A percentile compares a stretch with the other conserved stretches of the same genome.
Conservation (phyloP, 2,113 vertebrate species). For the Panthera uncia region DNA sequence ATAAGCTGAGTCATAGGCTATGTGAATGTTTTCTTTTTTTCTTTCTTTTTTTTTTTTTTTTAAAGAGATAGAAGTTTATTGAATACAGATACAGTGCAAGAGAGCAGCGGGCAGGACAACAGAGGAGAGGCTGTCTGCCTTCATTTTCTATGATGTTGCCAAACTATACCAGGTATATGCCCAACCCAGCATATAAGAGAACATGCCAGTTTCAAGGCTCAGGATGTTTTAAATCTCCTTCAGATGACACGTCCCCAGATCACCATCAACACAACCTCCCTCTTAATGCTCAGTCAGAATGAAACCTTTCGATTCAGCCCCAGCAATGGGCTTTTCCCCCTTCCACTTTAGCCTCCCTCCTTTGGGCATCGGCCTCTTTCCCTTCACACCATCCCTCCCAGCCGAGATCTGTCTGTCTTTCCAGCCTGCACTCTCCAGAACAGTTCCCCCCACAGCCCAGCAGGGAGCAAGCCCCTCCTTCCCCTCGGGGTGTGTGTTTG, state of each 20-base stretch:
- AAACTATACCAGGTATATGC: neutral
- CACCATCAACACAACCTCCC: neutral
- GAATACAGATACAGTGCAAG: no score
- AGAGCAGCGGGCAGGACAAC: no score
- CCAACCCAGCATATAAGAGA: neutral
- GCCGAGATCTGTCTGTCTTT: neutral
- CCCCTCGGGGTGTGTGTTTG: neutral
- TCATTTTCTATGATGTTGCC: neutral
- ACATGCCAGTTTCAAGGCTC: neutral
- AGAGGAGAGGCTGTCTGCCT: neutral
- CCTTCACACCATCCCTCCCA: neutral
- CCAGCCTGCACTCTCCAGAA: neutral
- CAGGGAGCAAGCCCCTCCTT: neutral
- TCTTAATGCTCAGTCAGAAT: neutral
- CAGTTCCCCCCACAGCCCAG: neutral
- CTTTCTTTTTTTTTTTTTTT: no score
- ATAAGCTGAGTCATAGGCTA: neutral
- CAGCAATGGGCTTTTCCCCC: neutral
- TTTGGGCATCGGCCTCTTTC: neutral
- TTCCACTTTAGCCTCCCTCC: neutral
- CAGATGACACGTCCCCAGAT: neutral
- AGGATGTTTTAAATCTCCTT: neutral
- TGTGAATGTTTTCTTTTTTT: neutral
- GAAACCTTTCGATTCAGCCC: neutral
- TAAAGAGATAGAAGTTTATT: no score